These are phyloP conservation scores for Chelonia mydas DNA, from an alignment of 2,797 vertebrate species.

Conservation along the genomic window DNA sequence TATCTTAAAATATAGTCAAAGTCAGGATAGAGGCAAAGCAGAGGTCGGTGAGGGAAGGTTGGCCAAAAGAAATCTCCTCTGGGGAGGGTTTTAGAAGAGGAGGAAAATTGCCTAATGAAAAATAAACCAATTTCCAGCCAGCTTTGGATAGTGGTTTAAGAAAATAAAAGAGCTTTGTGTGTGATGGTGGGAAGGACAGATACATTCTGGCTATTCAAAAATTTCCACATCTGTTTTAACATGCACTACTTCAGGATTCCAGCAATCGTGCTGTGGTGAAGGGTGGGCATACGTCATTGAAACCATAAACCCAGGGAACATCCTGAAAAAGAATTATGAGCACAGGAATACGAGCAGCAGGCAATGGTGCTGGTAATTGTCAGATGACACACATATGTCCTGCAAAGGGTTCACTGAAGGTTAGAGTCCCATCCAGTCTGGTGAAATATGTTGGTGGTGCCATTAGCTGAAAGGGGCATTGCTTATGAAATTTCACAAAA, in stretches of 20 bases:
- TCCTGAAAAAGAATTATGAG: background rate
- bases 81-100: background rate
- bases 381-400: background rate
- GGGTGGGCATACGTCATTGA: slow-evolving; percentile 13
- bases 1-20: background rate
- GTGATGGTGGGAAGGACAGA: background rate
- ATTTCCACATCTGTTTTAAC: background rate
- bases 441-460: background rate
- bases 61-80: background rate
- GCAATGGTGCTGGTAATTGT: background rate
- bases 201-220: slow-evolving; percentile 23
- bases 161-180: slow-evolving; percentile 28
- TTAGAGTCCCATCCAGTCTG: background rate
- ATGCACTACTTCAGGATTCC: background rate
- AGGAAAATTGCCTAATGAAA: background rate
- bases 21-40: background rate
- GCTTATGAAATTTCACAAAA: background rate
- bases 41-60: background rate
- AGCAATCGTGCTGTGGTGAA: slow-evolving; percentile 20
- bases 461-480: background rate
- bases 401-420: background rate
- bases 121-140: background rate
- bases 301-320: background rate
- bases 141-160: background rate
- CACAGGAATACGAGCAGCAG: background rate